Percentiles rank a stretch among this genome's conserved stretches.
phyloP scores from a whole-genome alignment of 2,113 vertebrate species.

The Aptenodytes patagonicus region DNA sequence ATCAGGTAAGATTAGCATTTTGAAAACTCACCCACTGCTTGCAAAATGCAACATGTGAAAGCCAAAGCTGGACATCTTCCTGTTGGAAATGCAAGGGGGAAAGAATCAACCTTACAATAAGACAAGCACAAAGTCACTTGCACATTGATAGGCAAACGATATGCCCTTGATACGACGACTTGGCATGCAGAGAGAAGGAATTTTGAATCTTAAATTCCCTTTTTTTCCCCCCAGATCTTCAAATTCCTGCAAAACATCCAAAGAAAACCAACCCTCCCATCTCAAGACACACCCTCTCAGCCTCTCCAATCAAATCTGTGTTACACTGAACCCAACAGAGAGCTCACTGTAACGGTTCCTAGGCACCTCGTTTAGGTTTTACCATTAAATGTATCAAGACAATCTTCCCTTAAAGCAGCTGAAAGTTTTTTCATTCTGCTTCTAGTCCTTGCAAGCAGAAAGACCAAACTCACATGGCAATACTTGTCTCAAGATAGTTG shows the following conservation, averaged over 20 bases:
- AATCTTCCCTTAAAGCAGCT: neutral
- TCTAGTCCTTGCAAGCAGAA: neutral
- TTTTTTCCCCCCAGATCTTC: neutral
- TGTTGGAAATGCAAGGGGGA: slow-evolving; percentile 42
- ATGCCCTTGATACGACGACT: accelerated
- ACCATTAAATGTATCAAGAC: neutral
- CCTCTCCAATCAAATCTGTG: neutral
- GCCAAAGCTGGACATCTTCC: slow-evolving; percentile 94
- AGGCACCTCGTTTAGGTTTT: neutral
- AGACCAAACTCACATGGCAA: neutral
- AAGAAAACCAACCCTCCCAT: neutral
- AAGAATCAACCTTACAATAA: neutral
- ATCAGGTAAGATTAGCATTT: neutral
- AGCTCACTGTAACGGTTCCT: neutral
- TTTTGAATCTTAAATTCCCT: neutral
- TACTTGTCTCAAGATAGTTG: neutral
- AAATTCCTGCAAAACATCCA: neutral
- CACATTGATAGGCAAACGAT: neutral
- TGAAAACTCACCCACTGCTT: slow-evolving; percentile 92
- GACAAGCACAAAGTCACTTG: neutral
- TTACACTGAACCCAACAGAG: neutral
- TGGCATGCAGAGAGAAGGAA: neutral
- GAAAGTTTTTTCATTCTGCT: neutral
- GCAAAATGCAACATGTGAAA: slow-evolving; percentile 92
- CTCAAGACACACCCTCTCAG: neutral